Percentiles rank a stretch among this genome's conserved stretches.
These are phyloP conservation scores for Morus bassanus DNA, from an alignment of 2,797 vertebrate species.

Conservation along the genomic window DNA sequence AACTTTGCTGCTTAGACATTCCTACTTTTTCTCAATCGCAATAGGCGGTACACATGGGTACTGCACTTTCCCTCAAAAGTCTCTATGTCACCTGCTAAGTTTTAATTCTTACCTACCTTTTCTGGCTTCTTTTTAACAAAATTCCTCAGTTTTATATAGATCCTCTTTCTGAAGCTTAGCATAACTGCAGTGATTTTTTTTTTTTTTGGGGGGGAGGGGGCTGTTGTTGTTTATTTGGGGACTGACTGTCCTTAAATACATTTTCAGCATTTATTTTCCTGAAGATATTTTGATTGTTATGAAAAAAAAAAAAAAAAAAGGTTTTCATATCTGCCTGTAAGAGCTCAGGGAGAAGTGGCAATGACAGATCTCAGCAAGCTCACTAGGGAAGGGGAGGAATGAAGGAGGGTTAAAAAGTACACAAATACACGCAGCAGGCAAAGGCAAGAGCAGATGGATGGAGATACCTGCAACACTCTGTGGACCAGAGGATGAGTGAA, in stretches of 20 bases:
- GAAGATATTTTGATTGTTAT: background rate
- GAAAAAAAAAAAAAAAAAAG: too few relatives aligned
- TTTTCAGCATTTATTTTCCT: background rate
- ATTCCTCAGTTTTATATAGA: background rate
- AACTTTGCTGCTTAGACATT: background rate
- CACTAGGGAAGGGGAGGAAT: background rate
- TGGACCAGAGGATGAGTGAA: background rate
- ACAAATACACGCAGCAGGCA: rapidly evolving
- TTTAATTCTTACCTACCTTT: background rate
- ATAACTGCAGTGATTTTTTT: background rate
- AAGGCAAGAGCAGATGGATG: background rate
- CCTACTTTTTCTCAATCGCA: background rate
- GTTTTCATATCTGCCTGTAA: background rate
- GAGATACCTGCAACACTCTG: background rate
- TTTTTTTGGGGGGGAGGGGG: background rate
- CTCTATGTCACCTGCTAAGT: background rate
- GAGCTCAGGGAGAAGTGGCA: background rate
- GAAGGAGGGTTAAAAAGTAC: background rate
- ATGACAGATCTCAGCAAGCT: background rate
- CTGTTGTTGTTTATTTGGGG: background rate
- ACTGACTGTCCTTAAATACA: background rate
- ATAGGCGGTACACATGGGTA: rapidly evolving
- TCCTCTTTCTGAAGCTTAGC: background rate
- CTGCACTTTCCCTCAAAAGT: background rate
- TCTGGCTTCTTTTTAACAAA: background rate